Conservation (phyloP, 2,113 vertebrate genomes). For the Pipra filicauda region DNA sequence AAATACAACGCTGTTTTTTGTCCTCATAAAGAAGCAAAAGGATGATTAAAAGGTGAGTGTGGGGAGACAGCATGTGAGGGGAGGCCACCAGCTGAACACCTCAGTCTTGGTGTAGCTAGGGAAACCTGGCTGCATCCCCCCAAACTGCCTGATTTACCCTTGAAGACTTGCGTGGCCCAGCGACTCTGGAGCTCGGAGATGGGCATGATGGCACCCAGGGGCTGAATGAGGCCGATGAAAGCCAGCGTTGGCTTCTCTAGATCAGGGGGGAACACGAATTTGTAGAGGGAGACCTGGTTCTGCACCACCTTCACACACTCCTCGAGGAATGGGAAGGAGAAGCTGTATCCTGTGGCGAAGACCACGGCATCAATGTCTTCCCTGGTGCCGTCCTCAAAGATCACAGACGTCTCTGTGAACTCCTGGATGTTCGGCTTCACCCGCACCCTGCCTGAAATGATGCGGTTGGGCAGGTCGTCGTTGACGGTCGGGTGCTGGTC, state of each 20-base stretch:
- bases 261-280: constrained; percentile 78
- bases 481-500: constrained; percentile 75
- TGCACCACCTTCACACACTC: constrained; percentile 67
- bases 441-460: constrained; percentile 80
- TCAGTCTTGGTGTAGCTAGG: accelerated
- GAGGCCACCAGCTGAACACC: not conserved
- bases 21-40: not conserved
- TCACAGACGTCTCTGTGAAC: constrained; percentile 77
- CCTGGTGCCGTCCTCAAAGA: constrained; percentile 83
- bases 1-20: accelerated
- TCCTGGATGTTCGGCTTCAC: constrained; percentile 80
- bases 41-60: not conserved
- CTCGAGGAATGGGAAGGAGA: constrained; percentile 83
- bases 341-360: constrained; percentile 88
- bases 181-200: constrained; percentile 87
- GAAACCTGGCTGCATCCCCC: not conserved
- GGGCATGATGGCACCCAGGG: constrained; percentile 84
- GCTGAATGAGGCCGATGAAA: constrained; percentile 81
- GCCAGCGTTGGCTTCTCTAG: constrained; percentile 84
- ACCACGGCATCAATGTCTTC: constrained; percentile 84
- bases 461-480: constrained; percentile 84
- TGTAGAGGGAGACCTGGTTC: constrained; percentile 80
- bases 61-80: not conserved
- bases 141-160: constrained; percentile 70
- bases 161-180: constrained; percentile 84